Conservation (phyloP, 2,888 invertebrate species). For the Papilio protenor region DNA sequence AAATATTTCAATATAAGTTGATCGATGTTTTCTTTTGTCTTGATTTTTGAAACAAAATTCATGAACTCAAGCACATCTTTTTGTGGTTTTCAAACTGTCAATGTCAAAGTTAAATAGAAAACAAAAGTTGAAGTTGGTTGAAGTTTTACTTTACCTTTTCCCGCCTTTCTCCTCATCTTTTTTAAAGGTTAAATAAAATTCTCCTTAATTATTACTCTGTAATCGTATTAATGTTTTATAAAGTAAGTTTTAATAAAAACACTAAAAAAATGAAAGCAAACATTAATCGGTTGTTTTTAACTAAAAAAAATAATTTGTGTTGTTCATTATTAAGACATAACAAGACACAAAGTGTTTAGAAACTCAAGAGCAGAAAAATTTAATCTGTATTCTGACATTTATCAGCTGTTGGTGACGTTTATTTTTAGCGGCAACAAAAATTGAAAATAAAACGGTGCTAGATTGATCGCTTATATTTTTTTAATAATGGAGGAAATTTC, state of each 20-base stretch:
- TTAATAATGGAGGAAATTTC: conserved; percentile 59
- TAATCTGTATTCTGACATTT: background rate
- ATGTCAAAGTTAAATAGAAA: background rate
- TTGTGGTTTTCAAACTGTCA: conserved; percentile 1
- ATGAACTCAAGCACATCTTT: background rate
- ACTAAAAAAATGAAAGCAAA: too few relatives aligned
- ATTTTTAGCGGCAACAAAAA: conserved; percentile 8
- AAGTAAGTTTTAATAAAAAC: background rate
- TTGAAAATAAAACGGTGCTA: background rate
- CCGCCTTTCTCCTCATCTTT: background rate
- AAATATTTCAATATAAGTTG: background rate
- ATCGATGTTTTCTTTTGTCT: background rate
- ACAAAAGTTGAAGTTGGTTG: background rate
- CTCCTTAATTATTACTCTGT: background rate
- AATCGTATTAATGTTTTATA: background rate
- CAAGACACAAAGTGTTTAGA: background rate
- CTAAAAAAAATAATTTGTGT: background rate
- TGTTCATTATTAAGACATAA: background rate
- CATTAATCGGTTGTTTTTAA: background rate
- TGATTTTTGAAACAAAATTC: background rate
- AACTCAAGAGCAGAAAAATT: background rate
- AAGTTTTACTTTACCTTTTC: background rate
- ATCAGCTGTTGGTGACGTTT: conserved; percentile 8
- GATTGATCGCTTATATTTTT: background rate
- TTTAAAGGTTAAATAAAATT: background rate